Base-by-base conservation (phyloP, 2,797 vertebrate species). In the Alosa sapidissima region DNA sequence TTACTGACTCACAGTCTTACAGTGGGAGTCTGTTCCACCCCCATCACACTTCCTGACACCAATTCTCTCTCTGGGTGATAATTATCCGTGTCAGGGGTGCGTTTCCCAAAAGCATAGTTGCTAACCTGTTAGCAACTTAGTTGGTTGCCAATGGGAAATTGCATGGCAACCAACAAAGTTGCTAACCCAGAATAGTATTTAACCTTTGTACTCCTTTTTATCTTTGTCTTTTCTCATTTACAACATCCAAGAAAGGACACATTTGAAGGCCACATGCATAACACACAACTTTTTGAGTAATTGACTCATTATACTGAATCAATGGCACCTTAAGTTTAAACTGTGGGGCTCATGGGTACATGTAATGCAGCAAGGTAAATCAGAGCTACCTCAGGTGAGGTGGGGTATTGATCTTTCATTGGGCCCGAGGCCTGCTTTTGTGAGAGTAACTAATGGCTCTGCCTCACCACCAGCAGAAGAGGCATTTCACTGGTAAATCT, bases 251-350 rank as follows among this genome's bases (percentile, higher is more conserved):
- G 16, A 78, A 45, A 47, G 41, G 16, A 4, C 6, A 21, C 47
- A 78, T 19, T 6, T 47, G 72, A 78, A 45, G 41, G 72, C 16
- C 36, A 21, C 5, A 65, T 65, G 10, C 8, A 4, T 78, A 78
- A 55, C 16, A 21, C 54, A 55, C 52, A 54, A 54, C 10, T 0
- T 75, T 16, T 16, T 75, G 13, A 75, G 36, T 75, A 33, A 75
- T 45, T 41, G 68, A 78, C 72, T 78, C 72, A 78, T 78, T 78
- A 47, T 8, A 47, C 72, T 19, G 19, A 78, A 75, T 75, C 68
- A 75, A 78, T 78, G 72, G 36, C 2, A 78, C 72, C 14, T 14
- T 24, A 65, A 36, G 14, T 19, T 45, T 41, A 47, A 78, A 47
- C 41, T 47, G 65, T 24, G 1, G 65, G 16, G 14, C 72, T 78